A percentile compares a stretch with the other conserved stretches of the same genome.
These are phyloP conservation scores for Cantharis nigra DNA, from an alignment of 2,888 invertebrate species.

Conservation along the genomic window DNA sequence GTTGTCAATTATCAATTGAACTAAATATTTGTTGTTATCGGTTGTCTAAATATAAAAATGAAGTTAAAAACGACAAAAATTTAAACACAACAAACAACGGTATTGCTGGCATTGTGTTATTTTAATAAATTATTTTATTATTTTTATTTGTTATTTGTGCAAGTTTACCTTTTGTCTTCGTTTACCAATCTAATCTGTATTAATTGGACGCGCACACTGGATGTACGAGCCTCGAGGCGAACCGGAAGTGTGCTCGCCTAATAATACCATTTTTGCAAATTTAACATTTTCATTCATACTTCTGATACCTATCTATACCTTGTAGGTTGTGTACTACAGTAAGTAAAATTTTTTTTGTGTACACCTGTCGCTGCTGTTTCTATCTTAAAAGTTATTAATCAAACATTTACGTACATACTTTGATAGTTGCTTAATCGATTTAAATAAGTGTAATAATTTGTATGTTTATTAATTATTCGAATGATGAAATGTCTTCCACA, in stretches of 20 bases:
- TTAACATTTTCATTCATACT: not conserved
- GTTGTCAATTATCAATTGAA: not conserved
- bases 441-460: not conserved
- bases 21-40: not conserved
- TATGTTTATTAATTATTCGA: not conserved
- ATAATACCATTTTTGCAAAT: not conserved
- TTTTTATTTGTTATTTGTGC: not conserved
- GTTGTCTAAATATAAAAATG: not conserved
- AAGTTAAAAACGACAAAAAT: not conserved
- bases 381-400: not conserved
- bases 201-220: no score
- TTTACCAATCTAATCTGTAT: not conserved
- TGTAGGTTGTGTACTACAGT: not conserved
- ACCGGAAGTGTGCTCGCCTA: no score
- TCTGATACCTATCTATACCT: not conserved
- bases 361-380: not conserved
- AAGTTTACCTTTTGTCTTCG: not conserved
- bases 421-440: not conserved
- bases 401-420: not conserved
- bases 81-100: not conserved
- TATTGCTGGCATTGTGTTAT: not conserved
- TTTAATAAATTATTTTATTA: not conserved
- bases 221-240: no score
- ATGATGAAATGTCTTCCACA: not conserved
- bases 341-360: not conserved